Conservation (phyloP, 2,888 invertebrate species). For the Ophion slaviceki region DNA sequence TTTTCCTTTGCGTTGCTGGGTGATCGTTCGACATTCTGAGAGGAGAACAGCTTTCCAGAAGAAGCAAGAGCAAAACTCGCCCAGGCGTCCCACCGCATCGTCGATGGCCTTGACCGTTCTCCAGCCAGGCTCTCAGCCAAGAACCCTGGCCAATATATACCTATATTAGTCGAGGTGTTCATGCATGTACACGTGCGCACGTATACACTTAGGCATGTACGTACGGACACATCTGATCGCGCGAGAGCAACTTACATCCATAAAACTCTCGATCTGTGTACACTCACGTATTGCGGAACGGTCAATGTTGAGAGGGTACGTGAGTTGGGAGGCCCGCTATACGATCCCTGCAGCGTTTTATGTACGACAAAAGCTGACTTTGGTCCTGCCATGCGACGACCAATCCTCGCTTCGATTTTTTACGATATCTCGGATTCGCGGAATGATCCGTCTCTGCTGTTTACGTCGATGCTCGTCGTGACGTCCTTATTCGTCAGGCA, state of each 20-base stretch:
- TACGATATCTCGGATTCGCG: slow-evolving; percentile 39
- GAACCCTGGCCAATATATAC: slow-evolving; percentile 57
- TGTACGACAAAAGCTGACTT: slow-evolving; percentile 42
- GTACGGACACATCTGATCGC: slow-evolving; percentile 40
- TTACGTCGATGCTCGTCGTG: slow-evolving; percentile 41
- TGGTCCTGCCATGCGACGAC: slow-evolving; percentile 33
- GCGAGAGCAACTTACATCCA: slow-evolving; percentile 42
- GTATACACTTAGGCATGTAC: slow-evolving; percentile 30
- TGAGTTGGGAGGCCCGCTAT: slow-evolving; percentile 45
- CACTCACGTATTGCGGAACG: neutral
- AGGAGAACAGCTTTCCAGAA: slow-evolving; percentile 48
- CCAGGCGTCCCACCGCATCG: slow-evolving; percentile 65
- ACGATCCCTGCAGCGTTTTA: slow-evolving; percentile 19
- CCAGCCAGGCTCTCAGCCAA: slow-evolving; percentile 62
- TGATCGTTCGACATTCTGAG: slow-evolving; percentile 48
- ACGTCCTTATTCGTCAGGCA: slow-evolving; percentile 43
- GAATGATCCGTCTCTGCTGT: slow-evolving; percentile 46
- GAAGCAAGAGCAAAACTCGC: slow-evolving; percentile 62
- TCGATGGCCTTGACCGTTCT: slow-evolving; percentile 76
- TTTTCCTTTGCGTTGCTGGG: slow-evolving; percentile 19
- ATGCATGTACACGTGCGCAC: slow-evolving; percentile 1
- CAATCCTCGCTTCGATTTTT: slow-evolving; percentile 43
- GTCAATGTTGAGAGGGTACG: slow-evolving; percentile 18
- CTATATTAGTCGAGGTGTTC: neutral
- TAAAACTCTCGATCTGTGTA: slow-evolving; percentile 24